These are phyloP conservation scores for Dryobates pubescens DNA, from an alignment of 2,797 vertebrate genomes.

Conservation along the genomic window DNA sequence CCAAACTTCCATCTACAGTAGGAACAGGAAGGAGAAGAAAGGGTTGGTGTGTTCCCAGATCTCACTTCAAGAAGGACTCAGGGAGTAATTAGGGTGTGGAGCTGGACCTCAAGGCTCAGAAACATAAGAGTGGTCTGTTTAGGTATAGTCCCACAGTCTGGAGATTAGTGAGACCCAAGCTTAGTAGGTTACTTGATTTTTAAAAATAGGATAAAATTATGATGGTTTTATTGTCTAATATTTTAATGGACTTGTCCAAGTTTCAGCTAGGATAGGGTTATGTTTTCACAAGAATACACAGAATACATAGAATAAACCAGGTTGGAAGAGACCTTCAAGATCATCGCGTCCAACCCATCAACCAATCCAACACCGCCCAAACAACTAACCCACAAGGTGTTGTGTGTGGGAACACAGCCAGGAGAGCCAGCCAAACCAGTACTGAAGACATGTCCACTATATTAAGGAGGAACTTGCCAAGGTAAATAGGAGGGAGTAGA, in stretches of 20 bases:
- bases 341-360: no score
- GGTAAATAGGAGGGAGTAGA: no score
- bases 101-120: neutral
- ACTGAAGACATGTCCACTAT: no score
- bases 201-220: neutral
- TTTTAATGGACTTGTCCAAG: neutral
- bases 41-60: fast-evolving
- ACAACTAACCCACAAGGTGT: no score
- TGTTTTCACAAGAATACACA: no score
- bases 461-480: no score
- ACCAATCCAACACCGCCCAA: no score
- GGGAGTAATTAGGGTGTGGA: neutral
- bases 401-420: no score
- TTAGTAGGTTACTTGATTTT: neutral
- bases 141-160: neutral
- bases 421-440: no score
- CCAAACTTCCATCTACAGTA: neutral
- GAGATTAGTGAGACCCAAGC: neutral
- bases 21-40: neutral
- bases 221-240: neutral
- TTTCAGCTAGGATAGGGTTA: no score
- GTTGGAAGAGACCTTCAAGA: no score
- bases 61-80: neutral
- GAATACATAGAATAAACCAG: no score
- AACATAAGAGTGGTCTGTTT: fast-evolving